Conservation (phyloP, 2,888 invertebrate genomes). For the Plebejus anna region DNA sequence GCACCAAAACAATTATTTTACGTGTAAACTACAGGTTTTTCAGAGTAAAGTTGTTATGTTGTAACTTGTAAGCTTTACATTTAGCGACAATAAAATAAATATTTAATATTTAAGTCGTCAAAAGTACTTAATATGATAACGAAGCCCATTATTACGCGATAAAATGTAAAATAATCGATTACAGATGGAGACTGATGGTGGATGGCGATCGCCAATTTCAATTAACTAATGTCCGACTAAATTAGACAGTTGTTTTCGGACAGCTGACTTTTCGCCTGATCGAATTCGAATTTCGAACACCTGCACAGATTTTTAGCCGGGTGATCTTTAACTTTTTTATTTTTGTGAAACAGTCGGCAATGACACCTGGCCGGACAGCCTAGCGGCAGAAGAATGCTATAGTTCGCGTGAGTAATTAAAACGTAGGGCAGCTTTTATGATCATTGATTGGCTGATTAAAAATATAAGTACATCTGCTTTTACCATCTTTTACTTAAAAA, state of each 20-base stretch:
- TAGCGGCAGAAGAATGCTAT: constrained; percentile 46
- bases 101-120: background rate
- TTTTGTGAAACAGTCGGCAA: constrained; percentile 52
- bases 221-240: constrained; percentile 36
- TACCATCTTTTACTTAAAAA: constrained; percentile 10
- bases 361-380: constrained; percentile 69
- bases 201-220: constrained; percentile 31
- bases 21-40: no score
- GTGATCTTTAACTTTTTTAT: constrained; percentile 59
- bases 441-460: constrained; percentile 31
- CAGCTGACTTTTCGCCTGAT: constrained; percentile 73
- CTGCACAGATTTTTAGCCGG: constrained; percentile 74
- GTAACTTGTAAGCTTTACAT: background rate
- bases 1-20: no score
- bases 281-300: constrained; percentile 51
- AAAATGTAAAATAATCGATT: background rate
- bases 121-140: background rate
- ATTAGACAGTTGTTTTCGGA: constrained; percentile 46
- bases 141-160: background rate
- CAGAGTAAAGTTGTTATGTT: no score
- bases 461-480: constrained; percentile 22
- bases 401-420: constrained; percentile 49
- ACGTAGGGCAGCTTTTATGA: constrained; percentile 51
- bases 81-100: background rate
- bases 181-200: constrained; percentile 7